Evolutionary conservation across 1,140 invertebrate species (phyloP), one percentile per base, ranked within the genome.

Genomic region (Drosophila ohnishii): DNA sequence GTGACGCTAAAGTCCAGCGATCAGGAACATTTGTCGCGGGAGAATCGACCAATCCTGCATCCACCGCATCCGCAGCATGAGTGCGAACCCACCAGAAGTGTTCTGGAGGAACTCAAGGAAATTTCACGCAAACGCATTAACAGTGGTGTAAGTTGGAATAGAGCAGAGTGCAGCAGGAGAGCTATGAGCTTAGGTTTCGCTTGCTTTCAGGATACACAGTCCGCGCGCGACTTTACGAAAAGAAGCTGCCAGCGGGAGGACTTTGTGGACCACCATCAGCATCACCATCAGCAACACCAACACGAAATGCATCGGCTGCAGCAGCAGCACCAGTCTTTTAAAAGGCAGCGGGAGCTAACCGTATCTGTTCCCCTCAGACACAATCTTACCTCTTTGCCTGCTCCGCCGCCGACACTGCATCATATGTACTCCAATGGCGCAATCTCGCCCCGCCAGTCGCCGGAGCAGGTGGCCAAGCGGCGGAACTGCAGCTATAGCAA

Each of bases 111-210:
- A 32, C 78, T 93, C 1, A 93, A 93, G 69, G 92, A 93, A 73
- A 93, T 93, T 35, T 93, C 92, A 2, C 78, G 92, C n/a, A 93
- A 93, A 81, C 89, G 92, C 16, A 93, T 93, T 8, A 92, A 93
- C 64, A 89, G 84, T 44, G 90, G 90, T 47, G 92, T 93, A 91
- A 90, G 90, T 86, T 35, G 5, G 0, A 16, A 34, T 51, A 14
- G 2, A 5, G 8, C n/a, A 8, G 11, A 4, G 11, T 22, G 35
- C 16, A 14, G 14, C 6, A 42, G 14, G 10, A n/a, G 5, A 34
- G 37, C 32, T 11, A 53, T n/a, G 53, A 32, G 69, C 40, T 79
- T 55, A 62, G 37, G 70, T 37, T 47, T 63, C 11, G 37, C 40
- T 40, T 73, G 28, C 40, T 76, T 88, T 51, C 77, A 91, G 90